phyloP scores from a whole-genome alignment of 2,797 vertebrate species.

The Pipistrellus pipistrellus region DNA sequence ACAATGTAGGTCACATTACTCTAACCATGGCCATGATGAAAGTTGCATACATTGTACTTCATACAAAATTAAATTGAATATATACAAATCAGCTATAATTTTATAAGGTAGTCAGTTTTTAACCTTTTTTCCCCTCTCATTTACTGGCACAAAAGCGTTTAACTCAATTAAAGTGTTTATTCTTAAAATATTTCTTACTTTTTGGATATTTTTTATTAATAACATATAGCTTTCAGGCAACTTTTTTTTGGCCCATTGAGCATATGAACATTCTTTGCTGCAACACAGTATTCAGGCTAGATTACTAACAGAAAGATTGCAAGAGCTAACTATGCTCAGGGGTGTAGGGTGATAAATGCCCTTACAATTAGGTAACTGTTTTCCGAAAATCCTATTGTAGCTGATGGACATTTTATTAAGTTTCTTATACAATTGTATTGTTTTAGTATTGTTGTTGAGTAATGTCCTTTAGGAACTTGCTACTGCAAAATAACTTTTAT shows the following conservation, averaged over 20 bases:
- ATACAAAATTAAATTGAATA: neutral
- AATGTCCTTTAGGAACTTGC: neutral
- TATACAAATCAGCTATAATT: neutral
- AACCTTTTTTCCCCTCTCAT: neutral
- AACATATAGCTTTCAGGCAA: neutral
- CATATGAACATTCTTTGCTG: neutral
- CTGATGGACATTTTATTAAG: neutral
- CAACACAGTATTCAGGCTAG: neutral
- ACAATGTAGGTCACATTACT: neutral
- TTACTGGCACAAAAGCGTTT: neutral
- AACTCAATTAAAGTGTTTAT: slow-evolving; percentile 12
- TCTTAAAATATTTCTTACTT: neutral
- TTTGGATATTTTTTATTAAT: neutral
- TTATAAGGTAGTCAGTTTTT: slow-evolving; percentile 17
- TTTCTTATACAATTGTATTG: neutral
- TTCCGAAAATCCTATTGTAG: neutral
- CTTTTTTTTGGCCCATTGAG: neutral
- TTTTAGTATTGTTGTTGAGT: slow-evolving; percentile 29
- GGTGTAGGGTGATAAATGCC: neutral
- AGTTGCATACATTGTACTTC: neutral
- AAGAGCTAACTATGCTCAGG: neutral
- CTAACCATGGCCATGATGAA: neutral
- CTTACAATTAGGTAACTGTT: neutral
- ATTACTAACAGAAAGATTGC: neutral
- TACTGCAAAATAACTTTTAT: slow-evolving; percentile 24